These are phyloP conservation scores for Tineola bisselliella DNA, from an alignment of 2,888 invertebrate genomes.

Conservation along the genomic window DNA sequence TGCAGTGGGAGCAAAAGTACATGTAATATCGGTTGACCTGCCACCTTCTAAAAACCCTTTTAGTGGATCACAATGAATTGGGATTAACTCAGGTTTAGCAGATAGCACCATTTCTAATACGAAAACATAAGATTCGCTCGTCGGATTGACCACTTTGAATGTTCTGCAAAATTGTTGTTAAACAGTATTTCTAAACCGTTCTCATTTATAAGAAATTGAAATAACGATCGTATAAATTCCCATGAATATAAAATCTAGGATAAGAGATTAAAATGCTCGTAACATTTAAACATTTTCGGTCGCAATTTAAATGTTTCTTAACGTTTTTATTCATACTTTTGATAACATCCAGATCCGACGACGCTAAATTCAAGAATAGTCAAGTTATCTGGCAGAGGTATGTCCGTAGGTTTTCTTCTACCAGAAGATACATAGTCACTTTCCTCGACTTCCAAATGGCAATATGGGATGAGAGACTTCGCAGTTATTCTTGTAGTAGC, in stretches of 20 bases:
- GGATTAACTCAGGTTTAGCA: constrained; percentile 46
- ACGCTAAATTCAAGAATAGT: constrained; percentile 73
- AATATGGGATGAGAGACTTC: constrained; percentile 73
- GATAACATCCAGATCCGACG: constrained; percentile 69
- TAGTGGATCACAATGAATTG: constrained; percentile 68
- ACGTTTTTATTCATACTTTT: constrained; percentile 47
- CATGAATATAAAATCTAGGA: neutral
- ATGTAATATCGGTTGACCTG: constrained; percentile 67
- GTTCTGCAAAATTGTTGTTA: constrained; percentile 41
- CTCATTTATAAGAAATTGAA: neutral
- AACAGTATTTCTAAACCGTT: neutral
- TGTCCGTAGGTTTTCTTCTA: constrained; percentile 40
- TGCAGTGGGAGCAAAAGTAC: constrained; percentile 71
- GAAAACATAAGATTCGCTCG: constrained; percentile 67
- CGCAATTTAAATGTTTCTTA: no score
- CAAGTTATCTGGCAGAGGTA: constrained; percentile 49
- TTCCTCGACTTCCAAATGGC: constrained; percentile 75
- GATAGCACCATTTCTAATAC: constrained; percentile 64
- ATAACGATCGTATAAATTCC: neutral
- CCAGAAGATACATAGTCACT: constrained; percentile 70
- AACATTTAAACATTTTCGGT: no score
- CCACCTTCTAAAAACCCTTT: constrained; percentile 71
- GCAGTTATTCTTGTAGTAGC: constrained; percentile 62
- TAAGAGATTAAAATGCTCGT: no score
- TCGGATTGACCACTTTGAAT: constrained; percentile 75